phyloP scores from a whole-genome alignment of 1,140 invertebrate species.

The Panagrolaimus sp. region DNA sequence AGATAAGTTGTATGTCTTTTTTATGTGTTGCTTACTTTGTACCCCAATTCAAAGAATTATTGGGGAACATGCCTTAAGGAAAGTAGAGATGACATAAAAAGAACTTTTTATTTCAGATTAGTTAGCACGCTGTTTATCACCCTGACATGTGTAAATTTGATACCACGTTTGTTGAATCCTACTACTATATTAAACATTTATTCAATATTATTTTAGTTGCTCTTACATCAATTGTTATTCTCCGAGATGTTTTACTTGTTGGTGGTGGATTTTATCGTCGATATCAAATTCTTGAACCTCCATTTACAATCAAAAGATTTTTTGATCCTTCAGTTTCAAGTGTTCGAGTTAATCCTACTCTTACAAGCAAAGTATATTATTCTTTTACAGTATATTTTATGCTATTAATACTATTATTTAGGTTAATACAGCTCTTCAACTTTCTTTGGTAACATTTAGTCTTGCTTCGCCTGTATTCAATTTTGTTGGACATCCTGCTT shows the following conservation, averaged over 20 bases:
- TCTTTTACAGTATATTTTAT: not conserved
- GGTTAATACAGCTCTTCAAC: conserved; percentile 77
- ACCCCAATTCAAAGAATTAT: too few species aligned
- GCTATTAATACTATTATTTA: conserved; percentile 36
- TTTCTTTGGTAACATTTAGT: conserved; percentile 72
- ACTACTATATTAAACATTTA: conserved; percentile 12
- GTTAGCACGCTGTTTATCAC: conserved; percentile 80
- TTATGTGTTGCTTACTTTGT: too few species aligned
- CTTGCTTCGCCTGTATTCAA: conserved; percentile 76
- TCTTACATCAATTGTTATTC: conserved; percentile 75
- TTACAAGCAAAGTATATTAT: conserved; percentile 74
- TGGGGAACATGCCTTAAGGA: too few species aligned
- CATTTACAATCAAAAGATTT: conserved; percentile 70
- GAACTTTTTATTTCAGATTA: too few species aligned
- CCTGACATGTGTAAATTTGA: conserved; percentile 74
- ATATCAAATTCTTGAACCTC: conserved; percentile 78
- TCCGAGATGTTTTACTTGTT: conserved; percentile 76
- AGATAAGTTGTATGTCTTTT: conserved; percentile 90
- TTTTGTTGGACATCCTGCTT: conserved; percentile 71
- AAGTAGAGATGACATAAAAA: too few species aligned
- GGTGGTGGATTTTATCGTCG: conserved; percentile 77
- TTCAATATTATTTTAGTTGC: conserved; percentile 62
- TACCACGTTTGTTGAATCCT: conserved; percentile 68
- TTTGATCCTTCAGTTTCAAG: conserved; percentile 84
- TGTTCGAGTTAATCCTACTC: conserved; percentile 79